Conservation (phyloP, 35 echinoderm and acorn worm species). For the Amphiura filiformis region DNA sequence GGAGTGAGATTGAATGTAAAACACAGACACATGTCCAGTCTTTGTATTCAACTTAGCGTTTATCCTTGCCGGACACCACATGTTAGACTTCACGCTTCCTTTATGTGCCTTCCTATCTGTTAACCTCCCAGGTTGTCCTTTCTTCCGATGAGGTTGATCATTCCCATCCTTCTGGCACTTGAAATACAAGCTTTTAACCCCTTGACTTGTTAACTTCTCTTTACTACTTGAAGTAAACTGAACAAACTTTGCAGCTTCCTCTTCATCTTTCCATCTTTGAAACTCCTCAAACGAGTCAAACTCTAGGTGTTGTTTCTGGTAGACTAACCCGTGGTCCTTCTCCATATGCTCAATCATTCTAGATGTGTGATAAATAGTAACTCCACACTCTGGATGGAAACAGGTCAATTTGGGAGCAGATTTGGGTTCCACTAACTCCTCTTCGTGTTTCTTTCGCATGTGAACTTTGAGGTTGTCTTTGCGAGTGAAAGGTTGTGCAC, state of each 20-base stretch:
- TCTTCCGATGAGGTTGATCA: background rate
- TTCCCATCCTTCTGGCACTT: background rate
- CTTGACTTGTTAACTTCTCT: background rate
- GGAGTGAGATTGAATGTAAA: background rate
- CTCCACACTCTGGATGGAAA: background rate
- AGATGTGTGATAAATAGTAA: background rate
- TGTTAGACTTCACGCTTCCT: background rate
- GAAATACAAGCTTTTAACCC: background rate
- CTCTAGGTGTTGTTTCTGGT: background rate
- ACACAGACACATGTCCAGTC: background rate
- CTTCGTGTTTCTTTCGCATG: background rate
- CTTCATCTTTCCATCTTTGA: background rate
- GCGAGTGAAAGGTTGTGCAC: background rate
- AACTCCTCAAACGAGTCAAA: background rate
- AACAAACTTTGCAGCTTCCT: background rate
- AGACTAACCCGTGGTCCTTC: background rate
- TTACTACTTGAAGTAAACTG: background rate
- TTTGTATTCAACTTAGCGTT: background rate
- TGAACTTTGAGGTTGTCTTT: background rate
- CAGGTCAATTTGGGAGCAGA: background rate
- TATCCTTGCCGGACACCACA: background rate
- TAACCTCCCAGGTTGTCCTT: background rate
- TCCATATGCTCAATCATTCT: slow-evolving; percentile 7
- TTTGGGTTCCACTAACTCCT: background rate
- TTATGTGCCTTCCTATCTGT: background rate